Evolutionary conservation across 2,797 vertebrate genomes (phyloP).

Genomic region (Picus viridis): DNA sequence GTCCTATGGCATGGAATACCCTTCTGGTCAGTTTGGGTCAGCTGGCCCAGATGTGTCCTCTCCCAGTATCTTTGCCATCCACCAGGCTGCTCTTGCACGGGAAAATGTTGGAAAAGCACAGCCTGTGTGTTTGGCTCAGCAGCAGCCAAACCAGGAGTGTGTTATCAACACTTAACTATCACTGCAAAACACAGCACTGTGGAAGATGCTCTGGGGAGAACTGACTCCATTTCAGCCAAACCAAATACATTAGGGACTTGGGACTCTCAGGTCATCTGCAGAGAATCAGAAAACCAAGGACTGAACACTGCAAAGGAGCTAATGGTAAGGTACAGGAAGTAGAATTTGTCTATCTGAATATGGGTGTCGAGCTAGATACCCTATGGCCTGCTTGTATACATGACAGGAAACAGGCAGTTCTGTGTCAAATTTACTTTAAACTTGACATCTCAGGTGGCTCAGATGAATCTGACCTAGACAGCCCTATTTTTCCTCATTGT

Average conservation of each 20-base stretch:
- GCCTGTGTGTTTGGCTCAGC: no score
- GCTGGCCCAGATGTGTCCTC: no score
- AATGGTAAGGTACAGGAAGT: background rate
- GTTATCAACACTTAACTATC: no score
- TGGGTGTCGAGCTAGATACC: background rate
- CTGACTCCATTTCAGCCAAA: no score
- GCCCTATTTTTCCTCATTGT: background rate
- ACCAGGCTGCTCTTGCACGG: no score
- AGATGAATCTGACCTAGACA: background rate
- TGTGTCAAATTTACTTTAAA: background rate
- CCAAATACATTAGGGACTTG: background rate
- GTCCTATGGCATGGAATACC: no score
- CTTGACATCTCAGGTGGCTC: background rate
- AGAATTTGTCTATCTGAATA: background rate
- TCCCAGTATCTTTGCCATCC: no score
- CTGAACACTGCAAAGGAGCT: background rate
- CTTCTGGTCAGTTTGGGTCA: no score
- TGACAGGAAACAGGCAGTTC: background rate
- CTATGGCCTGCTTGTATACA: background rate
- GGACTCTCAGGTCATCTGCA: background rate
- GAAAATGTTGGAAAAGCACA: no score
- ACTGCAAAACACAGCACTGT: no score
- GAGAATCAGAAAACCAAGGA: background rate
- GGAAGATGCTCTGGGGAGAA: no score
- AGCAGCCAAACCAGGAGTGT: no score